Evolutionary conservation across 2,888 invertebrate species (phyloP), one percentile per base, ranked within the genome.

Genomic region (Cyclophora albipunctata): DNA sequence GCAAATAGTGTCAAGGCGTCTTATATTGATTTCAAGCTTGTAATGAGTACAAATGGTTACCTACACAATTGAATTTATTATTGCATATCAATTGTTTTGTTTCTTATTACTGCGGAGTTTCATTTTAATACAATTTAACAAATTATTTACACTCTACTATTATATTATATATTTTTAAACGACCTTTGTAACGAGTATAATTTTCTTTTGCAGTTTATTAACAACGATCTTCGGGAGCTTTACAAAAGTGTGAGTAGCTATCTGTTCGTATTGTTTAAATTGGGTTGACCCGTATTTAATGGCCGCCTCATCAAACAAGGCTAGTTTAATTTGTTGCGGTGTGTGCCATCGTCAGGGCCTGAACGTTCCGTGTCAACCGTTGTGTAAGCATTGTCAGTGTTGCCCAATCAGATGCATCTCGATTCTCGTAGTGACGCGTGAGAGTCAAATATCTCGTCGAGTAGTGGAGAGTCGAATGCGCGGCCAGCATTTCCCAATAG

Each of bases 351-450:
- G 57, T 59, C 65, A 57, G 61, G 57, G 51, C 55, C 55, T 57
- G 58, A 62, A 59, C 62, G 60, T 62, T 60, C 58, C 63, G 67
- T 65, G 66, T 69, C 63, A 65, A 58, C 55, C 57, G 72, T 84
- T 85, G 79, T 79, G 84, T 75, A 83, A 84, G 73, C 71, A 72
- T 68, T 71, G 76, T 75, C 69, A 71, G 72, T 64, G 70, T 85
- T 87, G 74, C 85, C 75, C 76, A 85, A 85, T 82, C 73, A 73
- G 78, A 80, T 84, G 84, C 84, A 85, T 86, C 83, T 85, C 73
- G 78, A 70, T 74, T 70, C 66, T 71, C 71, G 71, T 67, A 66
- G 70, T 66, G 62, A 66, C 72, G 75, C 75, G 81, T 78, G 83
- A 83, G 82, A 81, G 77, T 78, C 70, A 74, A 77, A 70, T 85